Percentiles rank a stretch among this genome's conserved stretches.
Conservation (phyloP, 2,113 vertebrate genomes). For the Pomatostomus ruficeps region DNA sequence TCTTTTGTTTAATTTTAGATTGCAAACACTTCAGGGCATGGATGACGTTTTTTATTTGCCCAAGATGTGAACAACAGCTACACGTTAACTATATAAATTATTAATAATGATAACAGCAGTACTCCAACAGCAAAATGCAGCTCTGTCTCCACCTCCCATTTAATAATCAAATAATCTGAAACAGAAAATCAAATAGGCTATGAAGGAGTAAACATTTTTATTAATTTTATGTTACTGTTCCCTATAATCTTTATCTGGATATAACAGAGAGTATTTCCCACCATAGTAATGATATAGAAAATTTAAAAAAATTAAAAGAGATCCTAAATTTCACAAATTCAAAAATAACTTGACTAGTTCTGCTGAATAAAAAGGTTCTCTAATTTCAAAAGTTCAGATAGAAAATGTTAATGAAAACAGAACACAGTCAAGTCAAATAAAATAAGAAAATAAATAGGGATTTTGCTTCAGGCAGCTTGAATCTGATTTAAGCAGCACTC, state of each 20-base stretch:
- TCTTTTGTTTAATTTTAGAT: constrained; percentile 19
- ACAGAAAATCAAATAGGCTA: neutral
- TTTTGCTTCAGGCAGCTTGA: constrained; percentile 66
- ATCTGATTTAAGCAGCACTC: constrained; percentile 68
- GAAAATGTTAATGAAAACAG: constrained; percentile 73
- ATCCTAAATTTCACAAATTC: constrained; percentile 7
- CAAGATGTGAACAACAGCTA: neutral
- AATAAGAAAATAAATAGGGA: constrained; percentile 68
- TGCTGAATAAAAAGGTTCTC: constrained; percentile 32
- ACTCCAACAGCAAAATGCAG: neutral
- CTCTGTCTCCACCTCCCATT: neutral
- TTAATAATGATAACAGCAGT: neutral
- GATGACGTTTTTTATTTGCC: neutral
- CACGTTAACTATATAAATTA: neutral
- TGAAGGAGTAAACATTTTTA: neutral
- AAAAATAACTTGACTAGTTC: constrained; percentile 4
- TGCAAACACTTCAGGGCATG: constrained; percentile 5
- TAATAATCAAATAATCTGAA: neutral
- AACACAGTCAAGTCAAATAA: constrained; percentile 68
- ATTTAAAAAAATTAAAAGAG: neutral
- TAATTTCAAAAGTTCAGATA: constrained; percentile 65
- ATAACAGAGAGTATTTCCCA: neutral
- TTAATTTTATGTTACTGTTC: neutral
- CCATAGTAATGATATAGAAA: neutral
- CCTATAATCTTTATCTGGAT: neutral